These are phyloP conservation scores for Drosophila kepulauana DNA, from an alignment of 1,140 invertebrate genomes.

Conservation along the genomic window DNA sequence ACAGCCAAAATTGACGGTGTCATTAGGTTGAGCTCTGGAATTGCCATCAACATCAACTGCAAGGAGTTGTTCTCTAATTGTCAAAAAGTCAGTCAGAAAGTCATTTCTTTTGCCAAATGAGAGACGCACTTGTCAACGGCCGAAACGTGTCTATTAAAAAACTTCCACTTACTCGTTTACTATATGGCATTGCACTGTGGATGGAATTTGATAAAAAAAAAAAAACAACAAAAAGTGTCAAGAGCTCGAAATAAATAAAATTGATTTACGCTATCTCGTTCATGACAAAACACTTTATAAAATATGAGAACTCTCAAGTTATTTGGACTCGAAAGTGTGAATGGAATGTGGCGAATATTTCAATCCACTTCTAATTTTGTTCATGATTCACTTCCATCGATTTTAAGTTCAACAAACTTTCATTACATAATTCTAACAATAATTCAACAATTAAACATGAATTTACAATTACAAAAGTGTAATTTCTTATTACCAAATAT, in stretches of 20 bases:
- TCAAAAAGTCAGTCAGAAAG: constrained; percentile 26
- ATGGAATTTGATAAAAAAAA: not conserved
- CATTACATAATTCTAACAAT: too few relatives aligned
- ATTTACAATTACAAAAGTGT: too few relatives aligned
- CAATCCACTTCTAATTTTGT: not conserved
- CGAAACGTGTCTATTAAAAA: constrained; percentile 66
- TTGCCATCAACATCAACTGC: constrained; percentile 47
- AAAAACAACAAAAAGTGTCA: not conserved
- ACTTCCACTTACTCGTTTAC: constrained; percentile 43
- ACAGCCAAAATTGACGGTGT: constrained; percentile 63
- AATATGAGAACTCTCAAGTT: not conserved
- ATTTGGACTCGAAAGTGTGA: not conserved
- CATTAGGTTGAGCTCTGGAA: constrained; percentile 25
- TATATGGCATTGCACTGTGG: constrained; percentile 31
- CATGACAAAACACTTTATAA: not conserved
- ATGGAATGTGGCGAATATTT: not conserved
- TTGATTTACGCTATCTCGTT: constrained; percentile 2
- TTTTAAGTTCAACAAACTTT: not conserved
- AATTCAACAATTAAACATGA: too few relatives aligned
- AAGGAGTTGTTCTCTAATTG: constrained; percentile 61
- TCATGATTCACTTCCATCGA: not conserved
- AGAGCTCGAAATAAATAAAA: not conserved
- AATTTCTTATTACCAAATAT: too few relatives aligned
- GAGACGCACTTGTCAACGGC: constrained; percentile 65
- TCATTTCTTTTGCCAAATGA: constrained; percentile 68